Conservation (phyloP, 1,140 invertebrate genomes). For the Drosophila bifasciata region DNA sequence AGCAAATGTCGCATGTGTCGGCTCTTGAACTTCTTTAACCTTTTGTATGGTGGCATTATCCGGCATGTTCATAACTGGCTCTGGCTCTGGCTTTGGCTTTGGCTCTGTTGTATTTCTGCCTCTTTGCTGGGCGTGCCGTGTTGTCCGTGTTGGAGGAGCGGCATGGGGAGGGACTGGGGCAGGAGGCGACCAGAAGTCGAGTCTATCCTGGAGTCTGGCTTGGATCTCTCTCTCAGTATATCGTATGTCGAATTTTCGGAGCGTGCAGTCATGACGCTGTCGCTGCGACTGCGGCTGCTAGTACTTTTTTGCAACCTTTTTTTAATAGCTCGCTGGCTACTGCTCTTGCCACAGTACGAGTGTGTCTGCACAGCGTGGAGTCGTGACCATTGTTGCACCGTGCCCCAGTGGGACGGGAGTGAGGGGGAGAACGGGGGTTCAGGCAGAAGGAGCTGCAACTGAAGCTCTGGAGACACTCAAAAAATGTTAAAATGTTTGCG, state of each 20-base stretch:
- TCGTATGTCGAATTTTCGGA: constrained; percentile 80
- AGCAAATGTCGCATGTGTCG: constrained; percentile 75
- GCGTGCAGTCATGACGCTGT: constrained; percentile 79
- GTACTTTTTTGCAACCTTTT: constrained; percentile 50
- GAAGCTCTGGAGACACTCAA: constrained; percentile 34
- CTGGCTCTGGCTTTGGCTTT: too few species aligned
- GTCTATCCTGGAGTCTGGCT: constrained; percentile 29
- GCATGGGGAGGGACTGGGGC: neutral
- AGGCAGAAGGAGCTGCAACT: constrained; percentile 27
- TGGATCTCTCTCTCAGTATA: constrained; percentile 26
- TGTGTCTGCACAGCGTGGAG: constrained; percentile 48
- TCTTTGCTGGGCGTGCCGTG: constrained; percentile 52
- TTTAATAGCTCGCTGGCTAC: constrained; percentile 55
- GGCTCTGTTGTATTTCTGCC: too few species aligned
- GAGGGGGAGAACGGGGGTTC: constrained; percentile 6
- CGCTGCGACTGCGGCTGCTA: constrained; percentile 24
- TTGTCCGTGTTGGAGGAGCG: constrained; percentile 15
- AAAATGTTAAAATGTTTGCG: constrained; percentile 48
- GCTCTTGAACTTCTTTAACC: constrained; percentile 81
- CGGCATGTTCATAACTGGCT: constrained; percentile 72
- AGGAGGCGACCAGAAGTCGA: constrained; percentile 28
- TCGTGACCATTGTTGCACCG: constrained; percentile 74
- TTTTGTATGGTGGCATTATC: constrained; percentile 58
- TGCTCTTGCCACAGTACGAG: too few species aligned
- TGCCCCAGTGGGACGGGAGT: neutral